Evolutionary conservation across 2,888 invertebrate genomes (phyloP).

Genomic region (Xiphydria camelus): DNA sequence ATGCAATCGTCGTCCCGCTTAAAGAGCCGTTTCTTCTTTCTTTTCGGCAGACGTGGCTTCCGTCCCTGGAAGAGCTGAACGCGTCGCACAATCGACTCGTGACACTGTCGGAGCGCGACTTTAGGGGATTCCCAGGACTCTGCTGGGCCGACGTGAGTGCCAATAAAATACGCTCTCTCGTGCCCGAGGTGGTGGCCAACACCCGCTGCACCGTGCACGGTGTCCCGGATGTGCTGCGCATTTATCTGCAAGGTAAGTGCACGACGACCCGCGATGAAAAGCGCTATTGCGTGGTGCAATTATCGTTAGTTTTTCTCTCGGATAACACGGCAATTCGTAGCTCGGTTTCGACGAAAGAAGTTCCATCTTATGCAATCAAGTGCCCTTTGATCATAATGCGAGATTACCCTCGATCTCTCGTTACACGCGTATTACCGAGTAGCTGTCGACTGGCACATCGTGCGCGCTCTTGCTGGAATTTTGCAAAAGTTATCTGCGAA

Average conservation of each 20-base stretch:
- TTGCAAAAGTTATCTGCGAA: too few species aligned
- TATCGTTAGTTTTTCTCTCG: too few species aligned
- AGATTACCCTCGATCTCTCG: too few species aligned
- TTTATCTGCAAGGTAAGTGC: conserved; percentile 80
- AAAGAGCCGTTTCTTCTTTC: conserved; percentile 8
- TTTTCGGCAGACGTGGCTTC: conserved; percentile 83
- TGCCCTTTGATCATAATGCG: too few species aligned
- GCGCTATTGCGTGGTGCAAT: too few species aligned
- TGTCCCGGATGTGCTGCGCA: conserved; percentile 75
- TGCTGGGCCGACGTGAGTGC: conserved; percentile 80
- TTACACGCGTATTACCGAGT: too few species aligned
- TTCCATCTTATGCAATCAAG: too few species aligned
- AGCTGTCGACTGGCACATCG: too few species aligned
- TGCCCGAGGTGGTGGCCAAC: conserved; percentile 76
- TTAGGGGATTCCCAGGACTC: conserved; percentile 79
- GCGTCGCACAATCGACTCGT: conserved; percentile 76
- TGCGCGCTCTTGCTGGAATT: too few species aligned
- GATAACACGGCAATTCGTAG: too few species aligned
- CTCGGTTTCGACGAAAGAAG: too few species aligned
- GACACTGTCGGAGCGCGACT: conserved; percentile 75
- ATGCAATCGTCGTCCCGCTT: not conserved
- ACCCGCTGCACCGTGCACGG: conserved; percentile 80
- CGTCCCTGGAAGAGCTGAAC: conserved; percentile 74
- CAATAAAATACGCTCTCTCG: conserved; percentile 74
- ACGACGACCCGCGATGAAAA: too few species aligned